Conservation (phyloP, 2,113 vertebrate species). For the Genyomyrus donnyi region DNA sequence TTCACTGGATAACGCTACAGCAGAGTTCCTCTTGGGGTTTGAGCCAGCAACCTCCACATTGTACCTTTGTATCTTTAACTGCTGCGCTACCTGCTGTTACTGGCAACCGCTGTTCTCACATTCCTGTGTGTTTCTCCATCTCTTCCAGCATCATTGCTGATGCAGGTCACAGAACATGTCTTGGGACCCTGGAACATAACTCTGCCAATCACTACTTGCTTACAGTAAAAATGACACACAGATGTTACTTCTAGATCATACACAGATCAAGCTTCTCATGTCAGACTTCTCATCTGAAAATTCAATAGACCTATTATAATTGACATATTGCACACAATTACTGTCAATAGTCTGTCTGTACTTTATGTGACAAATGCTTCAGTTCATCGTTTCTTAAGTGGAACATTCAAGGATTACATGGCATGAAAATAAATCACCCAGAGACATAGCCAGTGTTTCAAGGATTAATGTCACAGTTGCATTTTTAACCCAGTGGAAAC, state of each 20-base stretch:
- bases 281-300: neutral
- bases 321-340: neutral
- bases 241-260: neutral
- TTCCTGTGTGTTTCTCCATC: neutral
- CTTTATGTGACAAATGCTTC: neutral
- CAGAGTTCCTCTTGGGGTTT: neutral
- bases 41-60: neutral
- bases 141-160: neutral
- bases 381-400: neutral
- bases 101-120: neutral
- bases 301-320: neutral
- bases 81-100: neutral
- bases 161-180: neutral
- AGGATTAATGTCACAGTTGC: neutral
- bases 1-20: neutral
- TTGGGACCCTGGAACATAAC: neutral
- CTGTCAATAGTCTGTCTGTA: neutral
- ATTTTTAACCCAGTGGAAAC: neutral
- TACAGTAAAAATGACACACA: neutral
- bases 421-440: neutral
- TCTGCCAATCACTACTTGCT: neutral
- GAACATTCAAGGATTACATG: neutral
- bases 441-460: neutral
- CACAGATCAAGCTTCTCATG: neutral
- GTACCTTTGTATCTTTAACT: neutral